phyloP scores from a whole-genome alignment of 2,113 vertebrate genomes.

The Serinus canaria region DNA sequence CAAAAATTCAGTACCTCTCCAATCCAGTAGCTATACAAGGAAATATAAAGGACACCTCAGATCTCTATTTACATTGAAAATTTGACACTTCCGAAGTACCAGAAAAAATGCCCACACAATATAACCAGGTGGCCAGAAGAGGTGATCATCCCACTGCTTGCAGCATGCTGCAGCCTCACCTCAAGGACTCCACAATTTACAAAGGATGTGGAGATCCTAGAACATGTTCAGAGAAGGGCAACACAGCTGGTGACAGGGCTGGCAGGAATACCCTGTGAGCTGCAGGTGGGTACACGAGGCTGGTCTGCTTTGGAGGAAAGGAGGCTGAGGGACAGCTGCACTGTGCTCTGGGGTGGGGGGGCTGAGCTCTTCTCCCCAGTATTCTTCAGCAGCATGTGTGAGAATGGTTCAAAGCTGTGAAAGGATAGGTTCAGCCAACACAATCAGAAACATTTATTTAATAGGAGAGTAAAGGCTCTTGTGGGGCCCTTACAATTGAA shows the following conservation, averaged over 20 bases:
- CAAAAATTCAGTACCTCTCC: background rate
- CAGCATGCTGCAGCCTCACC: rapidly evolving
- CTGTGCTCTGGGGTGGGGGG: background rate
- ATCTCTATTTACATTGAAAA: background rate
- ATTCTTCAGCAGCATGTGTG: background rate
- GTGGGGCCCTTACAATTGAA: background rate
- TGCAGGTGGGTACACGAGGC: background rate
- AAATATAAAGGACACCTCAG: background rate
- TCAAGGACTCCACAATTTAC: background rate
- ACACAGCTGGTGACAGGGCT: background rate
- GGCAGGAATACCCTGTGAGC: background rate
- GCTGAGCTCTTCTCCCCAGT: background rate
- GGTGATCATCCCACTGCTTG: background rate
- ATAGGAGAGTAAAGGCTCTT: background rate
- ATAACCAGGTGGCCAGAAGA: background rate
- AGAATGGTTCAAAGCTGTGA: background rate
- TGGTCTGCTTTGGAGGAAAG: background rate
- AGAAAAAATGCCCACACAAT: background rate
- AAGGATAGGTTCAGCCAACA: background rate
- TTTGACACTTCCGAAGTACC: background rate
- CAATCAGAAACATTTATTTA: background rate
- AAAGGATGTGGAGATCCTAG: background rate
- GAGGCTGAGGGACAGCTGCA: background rate
- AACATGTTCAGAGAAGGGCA: background rate
- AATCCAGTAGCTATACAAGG: background rate